These are phyloP conservation scores for Platichthys stellatus DNA, from an alignment of 2,113 vertebrate genomes.

Conservation along the genomic window DNA sequence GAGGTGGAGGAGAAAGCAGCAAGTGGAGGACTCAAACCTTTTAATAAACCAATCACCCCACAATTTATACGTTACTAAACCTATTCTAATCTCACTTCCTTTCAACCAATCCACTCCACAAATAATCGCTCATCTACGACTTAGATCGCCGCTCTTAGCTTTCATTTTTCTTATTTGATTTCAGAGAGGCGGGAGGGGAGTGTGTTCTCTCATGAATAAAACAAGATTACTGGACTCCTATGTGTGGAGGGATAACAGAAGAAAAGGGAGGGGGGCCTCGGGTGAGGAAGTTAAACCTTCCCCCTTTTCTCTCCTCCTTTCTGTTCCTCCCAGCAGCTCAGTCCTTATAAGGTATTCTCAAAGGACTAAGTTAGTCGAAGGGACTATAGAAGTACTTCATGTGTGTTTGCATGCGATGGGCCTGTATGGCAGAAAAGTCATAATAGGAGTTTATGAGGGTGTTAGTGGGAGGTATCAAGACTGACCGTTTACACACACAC, in stretches of 20 bases:
- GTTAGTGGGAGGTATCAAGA: slow-evolving; percentile 5
- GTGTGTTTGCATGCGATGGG: slow-evolving; percentile 28
- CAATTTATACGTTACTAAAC: background rate
- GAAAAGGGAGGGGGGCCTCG: slow-evolving; percentile 12
- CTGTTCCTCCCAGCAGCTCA: slow-evolving; percentile 9
- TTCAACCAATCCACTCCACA: slow-evolving; percentile 4
- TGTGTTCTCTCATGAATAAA: slow-evolving; percentile 78
- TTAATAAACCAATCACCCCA: slow-evolving; percentile 4
- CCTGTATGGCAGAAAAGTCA: slow-evolving; percentile 20
- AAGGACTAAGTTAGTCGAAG: slow-evolving; percentile 10
- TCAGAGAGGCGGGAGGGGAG: slow-evolving; percentile 27
- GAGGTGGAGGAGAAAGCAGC: background rate
- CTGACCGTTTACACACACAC: slow-evolving; percentile 10
- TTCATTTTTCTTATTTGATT: slow-evolving; percentile 30
- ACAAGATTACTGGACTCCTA: slow-evolving; percentile 72
- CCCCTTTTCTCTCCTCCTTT: slow-evolving; percentile 18
- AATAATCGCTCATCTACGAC: slow-evolving; percentile 6
- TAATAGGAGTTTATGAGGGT: background rate
- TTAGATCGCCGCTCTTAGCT: background rate
- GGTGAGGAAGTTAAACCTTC: slow-evolving; percentile 50
- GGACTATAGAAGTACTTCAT: slow-evolving; percentile 1
- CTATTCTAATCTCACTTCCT: slow-evolving; percentile 5
- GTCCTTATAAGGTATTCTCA: slow-evolving; percentile 71
- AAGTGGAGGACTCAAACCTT: slow-evolving; percentile 15
- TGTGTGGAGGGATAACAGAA: slow-evolving; percentile 12